A percentile compares a stretch with the other conserved stretches of the same genome.
Evolutionary conservation across 2,113 vertebrate genomes (phyloP).

Genomic region (Lamprologus callipterus): DNA sequence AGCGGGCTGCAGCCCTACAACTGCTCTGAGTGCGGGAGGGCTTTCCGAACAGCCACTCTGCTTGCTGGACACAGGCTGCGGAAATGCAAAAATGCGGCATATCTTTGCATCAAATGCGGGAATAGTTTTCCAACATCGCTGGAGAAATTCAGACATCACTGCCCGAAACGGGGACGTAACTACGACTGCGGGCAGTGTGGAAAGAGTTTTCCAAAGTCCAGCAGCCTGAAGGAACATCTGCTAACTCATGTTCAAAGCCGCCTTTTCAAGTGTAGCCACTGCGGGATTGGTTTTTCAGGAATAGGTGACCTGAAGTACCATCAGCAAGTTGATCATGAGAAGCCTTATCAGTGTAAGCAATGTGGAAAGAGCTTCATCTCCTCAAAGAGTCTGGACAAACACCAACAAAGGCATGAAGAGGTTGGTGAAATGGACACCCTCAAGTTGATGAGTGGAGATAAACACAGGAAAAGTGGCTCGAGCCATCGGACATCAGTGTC

Average conservation of each 20-base stretch:
- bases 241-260: conserved; percentile 59
- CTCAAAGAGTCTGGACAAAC: conserved; percentile 60
- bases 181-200: conserved; percentile 53
- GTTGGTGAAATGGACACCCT: neutral
- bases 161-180: conserved; percentile 43
- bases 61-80: conserved; percentile 58
- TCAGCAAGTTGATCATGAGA: conserved; percentile 64
- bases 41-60: conserved; percentile 59
- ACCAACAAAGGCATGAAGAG: conserved; percentile 57
- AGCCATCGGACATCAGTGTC: conserved; percentile 11
- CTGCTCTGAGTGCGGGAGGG: conserved; percentile 65
- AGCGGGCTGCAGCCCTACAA: conserved; percentile 62
- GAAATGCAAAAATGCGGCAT: conserved; percentile 65
- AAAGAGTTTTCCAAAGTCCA: conserved; percentile 58
- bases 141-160: conserved; percentile 63
- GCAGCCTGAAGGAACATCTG: conserved; percentile 59
- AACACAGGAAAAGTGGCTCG: conserved; percentile 30
- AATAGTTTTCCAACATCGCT: conserved; percentile 60
- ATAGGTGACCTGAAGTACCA: conserved; percentile 67
- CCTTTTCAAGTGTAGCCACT: conserved; percentile 67
- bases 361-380: conserved; percentile 65
- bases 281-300: conserved; percentile 59
- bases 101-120: conserved; percentile 65
- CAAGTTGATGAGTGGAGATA: conserved; percentile 33
- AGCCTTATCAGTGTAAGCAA: conserved; percentile 59